Conservation (phyloP, 2,797 vertebrate species). For the Hypotaenidia okinawae region DNA sequence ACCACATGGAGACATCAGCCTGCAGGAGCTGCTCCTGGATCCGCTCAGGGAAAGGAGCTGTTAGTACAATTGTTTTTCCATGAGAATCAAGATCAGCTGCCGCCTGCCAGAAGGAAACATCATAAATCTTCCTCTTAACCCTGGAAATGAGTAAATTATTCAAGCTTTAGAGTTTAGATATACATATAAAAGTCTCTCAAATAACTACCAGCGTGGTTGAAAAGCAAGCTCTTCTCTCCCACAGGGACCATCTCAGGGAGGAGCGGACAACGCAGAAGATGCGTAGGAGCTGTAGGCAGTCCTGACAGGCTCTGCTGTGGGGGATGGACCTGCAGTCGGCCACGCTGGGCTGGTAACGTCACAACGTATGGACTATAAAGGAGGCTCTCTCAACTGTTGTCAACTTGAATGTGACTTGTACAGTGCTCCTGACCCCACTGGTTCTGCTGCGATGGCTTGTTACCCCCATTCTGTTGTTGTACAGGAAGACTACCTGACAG, state of each 20-base stretch:
- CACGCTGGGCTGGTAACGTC: fast-evolving
- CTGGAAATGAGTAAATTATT: slow-evolving; percentile 63
- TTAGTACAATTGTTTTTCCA: slow-evolving; percentile 35
- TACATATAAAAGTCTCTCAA: slow-evolving; percentile 4
- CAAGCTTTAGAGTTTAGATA: slow-evolving; percentile 40
- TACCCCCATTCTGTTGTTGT: neutral
- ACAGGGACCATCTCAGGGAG: neutral
- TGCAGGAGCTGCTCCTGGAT: neutral
- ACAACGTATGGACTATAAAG: neutral
- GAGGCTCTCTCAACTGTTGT: neutral
- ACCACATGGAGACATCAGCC: neutral
- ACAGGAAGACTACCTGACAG: neutral
- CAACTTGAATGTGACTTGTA: fast-evolving
- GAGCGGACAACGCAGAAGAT: neutral
- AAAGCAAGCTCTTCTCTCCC: neutral
- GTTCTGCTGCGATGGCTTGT: neutral
- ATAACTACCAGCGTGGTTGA: neutral
- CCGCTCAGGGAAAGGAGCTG: neutral
- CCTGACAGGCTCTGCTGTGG: neutral
- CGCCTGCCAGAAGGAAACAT: slow-evolving; percentile 40
- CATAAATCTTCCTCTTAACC: slow-evolving; percentile 64
- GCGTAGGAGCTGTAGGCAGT: neutral
- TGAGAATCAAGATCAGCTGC: slow-evolving; percentile 39
- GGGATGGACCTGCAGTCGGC: neutral
- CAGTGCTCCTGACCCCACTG: neutral